Percentiles rank a stretch among this genome's conserved stretches.
Evolutionary conservation across 2,797 vertebrate genomes (phyloP).

Genomic region (Triplophysa yarkandensis): DNA sequence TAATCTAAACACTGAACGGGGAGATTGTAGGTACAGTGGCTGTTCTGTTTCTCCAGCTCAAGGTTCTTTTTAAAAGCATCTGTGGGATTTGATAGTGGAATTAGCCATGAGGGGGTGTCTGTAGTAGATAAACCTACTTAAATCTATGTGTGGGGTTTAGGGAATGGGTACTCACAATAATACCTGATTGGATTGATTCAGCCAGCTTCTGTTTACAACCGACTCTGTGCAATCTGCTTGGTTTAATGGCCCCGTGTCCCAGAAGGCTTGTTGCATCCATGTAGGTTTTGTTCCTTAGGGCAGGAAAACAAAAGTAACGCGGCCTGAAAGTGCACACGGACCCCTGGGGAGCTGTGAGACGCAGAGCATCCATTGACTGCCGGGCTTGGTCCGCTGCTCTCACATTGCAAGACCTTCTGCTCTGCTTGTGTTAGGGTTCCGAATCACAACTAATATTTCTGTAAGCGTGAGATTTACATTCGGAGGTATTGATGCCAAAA

Average conservation of each 20-base stretch:
- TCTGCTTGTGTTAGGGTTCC: neutral
- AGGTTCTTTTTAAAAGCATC: neutral
- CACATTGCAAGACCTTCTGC: constrained; percentile 66
- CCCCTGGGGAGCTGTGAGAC: constrained; percentile 77
- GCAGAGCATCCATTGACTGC: constrained; percentile 63
- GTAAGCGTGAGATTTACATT: neutral
- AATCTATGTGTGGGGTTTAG: constrained; percentile 51
- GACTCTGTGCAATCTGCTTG: constrained; percentile 68
- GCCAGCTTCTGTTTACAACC: constrained; percentile 74
- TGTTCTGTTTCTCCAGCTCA: neutral
- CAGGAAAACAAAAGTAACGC: constrained; percentile 73
- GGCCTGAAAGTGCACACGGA: constrained; percentile 58
- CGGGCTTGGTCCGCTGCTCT: constrained; percentile 68
- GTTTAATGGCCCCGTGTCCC: constrained; percentile 76
- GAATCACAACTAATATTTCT: constrained; percentile 10
- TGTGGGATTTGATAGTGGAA: constrained; percentile 33
- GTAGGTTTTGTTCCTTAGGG: constrained; percentile 73
- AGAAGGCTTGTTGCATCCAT: constrained; percentile 75
- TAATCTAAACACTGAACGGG: neutral
- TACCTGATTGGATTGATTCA: constrained; percentile 79
- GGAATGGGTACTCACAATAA: constrained; percentile 58
- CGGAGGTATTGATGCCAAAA: neutral
- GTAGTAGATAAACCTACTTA: constrained; percentile 38
- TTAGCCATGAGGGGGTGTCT: constrained; percentile 18
- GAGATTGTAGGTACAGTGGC: neutral